These are phyloP conservation scores for Monopis laevigella DNA, from an alignment of 2,888 invertebrate genomes.

Conservation along the genomic window DNA sequence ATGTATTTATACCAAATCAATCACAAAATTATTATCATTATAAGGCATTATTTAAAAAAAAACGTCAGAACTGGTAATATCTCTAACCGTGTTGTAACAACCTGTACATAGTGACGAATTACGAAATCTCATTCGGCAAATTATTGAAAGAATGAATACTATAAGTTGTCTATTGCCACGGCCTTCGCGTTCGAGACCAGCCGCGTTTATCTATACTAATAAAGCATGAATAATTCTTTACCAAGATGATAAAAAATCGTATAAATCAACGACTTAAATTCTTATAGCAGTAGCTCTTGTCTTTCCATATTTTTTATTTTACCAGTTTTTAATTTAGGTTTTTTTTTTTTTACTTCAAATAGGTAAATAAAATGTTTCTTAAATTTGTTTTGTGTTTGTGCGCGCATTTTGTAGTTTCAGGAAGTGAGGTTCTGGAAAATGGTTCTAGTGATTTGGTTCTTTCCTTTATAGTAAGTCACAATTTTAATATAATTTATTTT, in stretches of 20 bases:
- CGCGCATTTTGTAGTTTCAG: background rate
- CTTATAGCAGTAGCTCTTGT: background rate
- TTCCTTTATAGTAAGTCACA: constrained; percentile 5
- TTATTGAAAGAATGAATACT: too few relatives aligned
- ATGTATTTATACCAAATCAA: too few relatives aligned
- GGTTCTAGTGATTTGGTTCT: constrained; percentile 1
- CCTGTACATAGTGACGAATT: too few relatives aligned
- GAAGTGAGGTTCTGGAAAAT: background rate
- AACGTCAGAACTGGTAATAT: too few relatives aligned
- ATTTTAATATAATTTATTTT: background rate
- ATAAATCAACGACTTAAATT: background rate
- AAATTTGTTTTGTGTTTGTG: constrained; percentile 1
- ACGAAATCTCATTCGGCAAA: too few relatives aligned
- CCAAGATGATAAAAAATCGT: background rate
- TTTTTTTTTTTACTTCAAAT: background rate
- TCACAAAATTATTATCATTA: too few relatives aligned
- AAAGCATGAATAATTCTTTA: too few relatives aligned
- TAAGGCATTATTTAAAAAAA: too few relatives aligned
- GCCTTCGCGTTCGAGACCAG: background rate
- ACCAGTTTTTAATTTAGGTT: background rate
- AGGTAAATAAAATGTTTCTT: constrained; percentile 3
- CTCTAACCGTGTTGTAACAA: too few relatives aligned
- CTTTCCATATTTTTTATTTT: background rate
- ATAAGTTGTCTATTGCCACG: constrained; percentile 2
- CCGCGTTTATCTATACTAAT: constrained; percentile 2